phyloP scores from a whole-genome alignment of 2,797 vertebrate species.

The Perodicticus potto region DNA sequence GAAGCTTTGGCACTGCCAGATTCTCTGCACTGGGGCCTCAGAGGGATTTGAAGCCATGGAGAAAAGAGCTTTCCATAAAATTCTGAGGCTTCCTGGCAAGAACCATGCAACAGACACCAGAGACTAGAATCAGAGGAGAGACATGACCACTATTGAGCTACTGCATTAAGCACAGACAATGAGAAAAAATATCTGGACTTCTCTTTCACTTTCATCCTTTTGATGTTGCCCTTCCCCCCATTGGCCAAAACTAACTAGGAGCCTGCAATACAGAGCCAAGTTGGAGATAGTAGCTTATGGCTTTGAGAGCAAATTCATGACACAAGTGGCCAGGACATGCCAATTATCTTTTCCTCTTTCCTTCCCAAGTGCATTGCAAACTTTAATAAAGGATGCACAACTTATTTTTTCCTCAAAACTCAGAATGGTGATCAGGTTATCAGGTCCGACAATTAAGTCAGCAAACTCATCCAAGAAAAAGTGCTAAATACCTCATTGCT shows the following conservation, averaged over 20 bases:
- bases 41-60: background rate
- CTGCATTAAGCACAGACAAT: background rate
- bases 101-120: background rate
- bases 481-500: too few species aligned
- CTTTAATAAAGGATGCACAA: background rate
- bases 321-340: background rate
- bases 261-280: background rate
- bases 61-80: background rate
- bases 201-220: background rate
- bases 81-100: background rate
- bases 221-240: too few species aligned
- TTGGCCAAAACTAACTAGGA: background rate
- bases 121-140: background rate
- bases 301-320: background rate
- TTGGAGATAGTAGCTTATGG: background rate
- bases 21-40: background rate
- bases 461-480: too few species aligned
- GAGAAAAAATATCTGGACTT: background rate
- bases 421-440: background rate
- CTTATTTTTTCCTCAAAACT: background rate
- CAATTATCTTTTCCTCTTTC: background rate
- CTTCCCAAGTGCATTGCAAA: background rate
- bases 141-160: background rate
- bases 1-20: background rate
- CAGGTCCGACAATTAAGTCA: too few species aligned